Percentiles rank a stretch among this genome's conserved stretches.
phyloP scores from a whole-genome alignment of 1,140 invertebrate species.

The Drosophila sproati region DNA sequence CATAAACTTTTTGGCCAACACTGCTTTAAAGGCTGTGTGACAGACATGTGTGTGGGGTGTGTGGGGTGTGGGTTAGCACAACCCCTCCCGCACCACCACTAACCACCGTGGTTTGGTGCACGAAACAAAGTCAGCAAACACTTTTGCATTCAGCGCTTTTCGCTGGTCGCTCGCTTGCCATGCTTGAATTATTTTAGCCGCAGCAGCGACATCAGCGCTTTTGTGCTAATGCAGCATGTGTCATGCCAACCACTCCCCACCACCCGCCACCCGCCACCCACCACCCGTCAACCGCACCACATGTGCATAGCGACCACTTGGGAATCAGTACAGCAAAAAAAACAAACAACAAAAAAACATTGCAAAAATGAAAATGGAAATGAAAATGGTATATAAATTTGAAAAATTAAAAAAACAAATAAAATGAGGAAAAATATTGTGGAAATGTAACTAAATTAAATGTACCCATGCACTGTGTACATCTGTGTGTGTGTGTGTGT shows the following conservation, averaged over 20 bases:
- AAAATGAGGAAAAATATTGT: constrained; percentile 46
- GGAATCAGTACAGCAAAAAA: constrained; percentile 28
- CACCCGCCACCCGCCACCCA: not conserved
- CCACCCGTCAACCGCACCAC: not conserved
- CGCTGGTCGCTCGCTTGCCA: constrained; percentile 35
- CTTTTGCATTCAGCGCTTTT: constrained; percentile 16
- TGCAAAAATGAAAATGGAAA: constrained; percentile 48
- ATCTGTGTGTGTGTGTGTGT: not conserved
- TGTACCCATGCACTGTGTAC: constrained; percentile 42
- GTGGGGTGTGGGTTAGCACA: no score
- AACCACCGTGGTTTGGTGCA: not conserved
- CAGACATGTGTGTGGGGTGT: not conserved
- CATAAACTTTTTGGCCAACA: constrained; percentile 55
- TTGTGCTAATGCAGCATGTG: constrained; percentile 73
- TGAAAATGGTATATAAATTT: constrained; percentile 79
- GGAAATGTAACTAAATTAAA: constrained; percentile 76
- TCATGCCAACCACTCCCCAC: constrained; percentile 14
- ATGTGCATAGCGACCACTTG: not conserved
- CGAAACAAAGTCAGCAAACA: not conserved
- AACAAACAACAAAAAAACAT: constrained; percentile 27
- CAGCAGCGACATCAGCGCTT: constrained; percentile 45
- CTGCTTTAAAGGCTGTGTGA: constrained; percentile 24
- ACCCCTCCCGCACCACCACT: not conserved
- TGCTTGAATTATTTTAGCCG: constrained; percentile 74
- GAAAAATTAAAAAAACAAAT: constrained; percentile 46